These are phyloP conservation scores for Phanerotoma sp. DNA, from an alignment of 2,888 invertebrate species.

Conservation along the genomic window DNA sequence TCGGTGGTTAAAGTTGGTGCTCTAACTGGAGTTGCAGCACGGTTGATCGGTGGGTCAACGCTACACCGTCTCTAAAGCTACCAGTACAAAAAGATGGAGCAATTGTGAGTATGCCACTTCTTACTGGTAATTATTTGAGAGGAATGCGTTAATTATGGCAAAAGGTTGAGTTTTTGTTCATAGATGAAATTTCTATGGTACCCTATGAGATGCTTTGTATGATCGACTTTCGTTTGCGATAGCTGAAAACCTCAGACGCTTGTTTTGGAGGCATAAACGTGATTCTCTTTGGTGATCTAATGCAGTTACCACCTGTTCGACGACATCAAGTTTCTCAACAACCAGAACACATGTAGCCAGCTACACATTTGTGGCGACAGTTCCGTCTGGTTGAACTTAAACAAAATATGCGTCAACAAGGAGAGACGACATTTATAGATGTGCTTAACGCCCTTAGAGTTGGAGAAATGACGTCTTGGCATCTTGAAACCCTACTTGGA, in stretches of 20 bases:
- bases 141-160: constrained; percentile 32
- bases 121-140: constrained; percentile 29
- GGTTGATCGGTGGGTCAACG: constrained; percentile 26
- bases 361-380: constrained; percentile 33
- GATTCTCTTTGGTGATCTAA: constrained; percentile 35
- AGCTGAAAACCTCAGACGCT: constrained; percentile 31
- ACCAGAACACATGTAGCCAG: constrained; percentile 31
- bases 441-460: constrained; percentile 27
- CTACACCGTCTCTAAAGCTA: constrained; percentile 28
- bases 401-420: constrained; percentile 45
- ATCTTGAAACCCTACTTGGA: constrained; percentile 11
- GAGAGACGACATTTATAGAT: constrained; percentile 34
- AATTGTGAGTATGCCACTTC: constrained; percentile 23
- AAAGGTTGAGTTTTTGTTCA: constrained; percentile 32
- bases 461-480: constrained; percentile 13
- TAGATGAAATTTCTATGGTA: constrained; percentile 42
- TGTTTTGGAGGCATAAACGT: constrained; percentile 34
- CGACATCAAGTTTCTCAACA: constrained; percentile 39
- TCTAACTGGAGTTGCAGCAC: constrained; percentile 44
- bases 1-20: constrained; percentile 35
- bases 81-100: constrained; percentile 31
- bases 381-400: constrained; percentile 42
- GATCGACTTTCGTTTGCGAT: constrained; percentile 24
- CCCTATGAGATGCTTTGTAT: too few relatives aligned
- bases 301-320: constrained; percentile 42